Conservation (phyloP, 2,113 vertebrate species). For the Lontra canadensis region DNA sequence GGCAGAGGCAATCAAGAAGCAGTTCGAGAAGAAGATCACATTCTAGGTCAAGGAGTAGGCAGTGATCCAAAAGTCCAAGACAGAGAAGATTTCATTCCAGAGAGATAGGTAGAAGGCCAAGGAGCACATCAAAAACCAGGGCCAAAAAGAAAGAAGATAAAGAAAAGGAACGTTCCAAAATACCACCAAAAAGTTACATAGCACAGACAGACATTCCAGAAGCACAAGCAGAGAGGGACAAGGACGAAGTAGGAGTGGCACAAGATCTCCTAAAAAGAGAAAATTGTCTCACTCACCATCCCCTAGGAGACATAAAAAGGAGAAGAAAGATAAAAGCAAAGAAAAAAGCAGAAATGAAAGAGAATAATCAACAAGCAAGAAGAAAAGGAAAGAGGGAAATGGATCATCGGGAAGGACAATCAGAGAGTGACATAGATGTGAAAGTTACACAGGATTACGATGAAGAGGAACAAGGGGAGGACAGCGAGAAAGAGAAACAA, state of each 20-base stretch:
- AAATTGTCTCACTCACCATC: constrained; percentile 92
- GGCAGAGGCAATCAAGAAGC: constrained; percentile 93
- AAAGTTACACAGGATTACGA: constrained; percentile 99
- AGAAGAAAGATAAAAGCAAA: constrained; percentile 98
- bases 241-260: constrained; percentile 90
- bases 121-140: constrained; percentile 92
- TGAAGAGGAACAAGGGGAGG: constrained; percentile 97
- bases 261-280: constrained; percentile 92
- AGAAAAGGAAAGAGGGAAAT: constrained; percentile 97
- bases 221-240: constrained; percentile 91
- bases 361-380: constrained; percentile 94
- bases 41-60: constrained; percentile 92
- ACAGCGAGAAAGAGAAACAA: constrained; percentile 93
- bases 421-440: constrained; percentile 95
- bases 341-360: constrained; percentile 91
- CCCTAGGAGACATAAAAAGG: constrained; percentile 95
- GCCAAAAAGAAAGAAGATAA: constrained; percentile 98
- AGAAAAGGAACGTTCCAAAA: constrained; percentile 96
- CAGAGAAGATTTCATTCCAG: constrained; percentile 91
- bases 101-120: constrained; percentile 89
- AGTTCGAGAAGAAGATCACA: constrained; percentile 93
- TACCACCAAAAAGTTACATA: constrained; percentile 97
- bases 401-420: constrained; percentile 93
- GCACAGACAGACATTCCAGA: constrained; percentile 94
- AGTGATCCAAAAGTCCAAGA: constrained; percentile 95